Evolutionary conservation across 2,888 invertebrate genomes (phyloP).

Genomic region (Abscondita cerata): DNA sequence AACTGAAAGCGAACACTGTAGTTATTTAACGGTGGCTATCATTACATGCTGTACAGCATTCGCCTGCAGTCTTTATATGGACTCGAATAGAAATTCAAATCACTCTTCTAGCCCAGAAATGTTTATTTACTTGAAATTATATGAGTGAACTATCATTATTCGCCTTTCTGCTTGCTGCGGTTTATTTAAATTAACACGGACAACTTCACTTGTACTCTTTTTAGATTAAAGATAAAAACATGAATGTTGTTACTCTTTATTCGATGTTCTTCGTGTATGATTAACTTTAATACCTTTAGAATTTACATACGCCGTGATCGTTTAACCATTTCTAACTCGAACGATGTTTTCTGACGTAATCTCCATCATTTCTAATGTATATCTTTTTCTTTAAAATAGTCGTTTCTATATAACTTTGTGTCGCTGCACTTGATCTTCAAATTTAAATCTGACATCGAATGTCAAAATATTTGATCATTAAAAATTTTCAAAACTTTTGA

Average conservation of each 20-base stretch:
- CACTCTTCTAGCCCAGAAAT: slow-evolving; percentile 44
- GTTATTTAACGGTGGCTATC: slow-evolving; percentile 46
- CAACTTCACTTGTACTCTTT: slow-evolving; percentile 44
- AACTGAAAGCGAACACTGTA: slow-evolving; percentile 41
- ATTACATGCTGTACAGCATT: slow-evolving; percentile 45
- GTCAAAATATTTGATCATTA: too few species aligned
- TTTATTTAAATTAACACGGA: slow-evolving; percentile 50
- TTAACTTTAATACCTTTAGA: background rate
- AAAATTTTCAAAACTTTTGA: too few species aligned
- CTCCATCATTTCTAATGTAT: too few species aligned
- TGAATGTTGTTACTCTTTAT: slow-evolving; percentile 1
- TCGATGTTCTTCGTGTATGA: background rate
- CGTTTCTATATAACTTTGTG: too few species aligned
- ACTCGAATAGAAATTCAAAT: slow-evolving; percentile 46
- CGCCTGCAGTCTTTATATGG: slow-evolving; percentile 45
- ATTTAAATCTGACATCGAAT: too few species aligned
- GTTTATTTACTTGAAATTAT: slow-evolving; percentile 54
- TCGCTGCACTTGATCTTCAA: too few species aligned
- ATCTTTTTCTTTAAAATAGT: too few species aligned
- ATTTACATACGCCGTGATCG: too few species aligned
- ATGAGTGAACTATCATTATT: slow-evolving; percentile 52
- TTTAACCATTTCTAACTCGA: too few species aligned
- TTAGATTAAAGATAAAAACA: slow-evolving; percentile 16
- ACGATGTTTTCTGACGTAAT: too few species aligned
- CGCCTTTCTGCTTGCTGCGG: slow-evolving; percentile 46